Conservation (phyloP, 1,140 invertebrate genomes). For the Galleria mellonella region DNA sequence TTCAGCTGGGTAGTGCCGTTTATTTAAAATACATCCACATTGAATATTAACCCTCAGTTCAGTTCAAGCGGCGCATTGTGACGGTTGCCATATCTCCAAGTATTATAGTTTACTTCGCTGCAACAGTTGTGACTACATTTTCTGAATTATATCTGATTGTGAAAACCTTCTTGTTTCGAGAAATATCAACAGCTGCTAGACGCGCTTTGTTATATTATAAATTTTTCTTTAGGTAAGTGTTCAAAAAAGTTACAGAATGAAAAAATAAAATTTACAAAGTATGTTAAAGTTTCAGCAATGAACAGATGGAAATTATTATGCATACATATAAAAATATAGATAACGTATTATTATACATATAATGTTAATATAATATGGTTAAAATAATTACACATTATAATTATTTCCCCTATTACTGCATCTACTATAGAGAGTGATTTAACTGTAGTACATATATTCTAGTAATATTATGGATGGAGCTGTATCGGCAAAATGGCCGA, state of each 20-base stretch:
- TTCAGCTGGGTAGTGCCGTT: conserved; percentile 48
- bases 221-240: conserved; percentile 18
- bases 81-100: conserved; percentile 25
- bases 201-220: conserved; percentile 7
- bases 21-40: conserved; percentile 60
- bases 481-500: conserved; percentile 1
- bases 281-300: not conserved
- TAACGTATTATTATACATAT: no score
- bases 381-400: no score
- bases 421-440: no score
- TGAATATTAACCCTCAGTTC: conserved; percentile 53
- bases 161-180: conserved; percentile 9
- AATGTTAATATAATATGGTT: no score
- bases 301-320: no score
- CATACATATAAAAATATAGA: no score
- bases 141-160: conserved; percentile 48
- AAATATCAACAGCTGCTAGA: conserved; percentile 12
- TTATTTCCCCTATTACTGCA: no score
- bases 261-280: not conserved
- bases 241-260: not conserved
- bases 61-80: conserved; percentile 43
- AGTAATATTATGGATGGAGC: conserved; percentile 18
- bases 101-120: conserved; percentile 21
- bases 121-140: conserved; percentile 31
- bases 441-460: conserved; percentile 24